phyloP scores from a whole-genome alignment of 2,113 vertebrate genomes.

The Mobula birostris region DNA sequence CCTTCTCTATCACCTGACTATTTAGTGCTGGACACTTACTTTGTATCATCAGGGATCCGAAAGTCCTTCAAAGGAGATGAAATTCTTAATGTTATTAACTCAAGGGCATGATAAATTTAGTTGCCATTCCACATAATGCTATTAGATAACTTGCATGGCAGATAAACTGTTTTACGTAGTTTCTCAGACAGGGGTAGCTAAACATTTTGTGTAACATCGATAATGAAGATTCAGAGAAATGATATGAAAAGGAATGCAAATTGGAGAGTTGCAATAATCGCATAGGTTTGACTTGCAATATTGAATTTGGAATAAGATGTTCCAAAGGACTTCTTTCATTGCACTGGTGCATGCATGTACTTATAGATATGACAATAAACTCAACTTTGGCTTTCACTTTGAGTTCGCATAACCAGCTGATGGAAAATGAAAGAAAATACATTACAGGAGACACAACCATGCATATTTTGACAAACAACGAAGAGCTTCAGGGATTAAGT shows the following conservation, averaged over 20 bases:
- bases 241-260: not conserved
- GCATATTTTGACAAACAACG: not conserved
- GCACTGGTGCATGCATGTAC: too few relatives aligned
- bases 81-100: not conserved
- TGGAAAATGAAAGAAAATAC: not conserved
- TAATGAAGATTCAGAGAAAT: not conserved
- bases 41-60: not conserved
- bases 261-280: too few relatives aligned
- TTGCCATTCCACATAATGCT: not conserved
- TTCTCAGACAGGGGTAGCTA: not conserved
- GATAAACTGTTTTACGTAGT: not conserved
- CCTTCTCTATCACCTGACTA: too few relatives aligned
- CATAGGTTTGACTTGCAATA: not conserved
- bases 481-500: not conserved
- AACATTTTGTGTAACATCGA: not conserved
- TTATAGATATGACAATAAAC: too few relatives aligned
- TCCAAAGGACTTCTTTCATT: too few relatives aligned
- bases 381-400: too few relatives aligned
- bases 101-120: not conserved
- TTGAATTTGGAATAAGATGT: not conserved
- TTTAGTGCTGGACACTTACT: not conserved
- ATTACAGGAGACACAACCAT: not conserved
- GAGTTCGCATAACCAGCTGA: not conserved
- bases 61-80: not conserved
- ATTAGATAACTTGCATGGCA: not conserved